Base-by-base conservation (phyloP, 2,113 vertebrate species). In the Labeo catla region DNA sequence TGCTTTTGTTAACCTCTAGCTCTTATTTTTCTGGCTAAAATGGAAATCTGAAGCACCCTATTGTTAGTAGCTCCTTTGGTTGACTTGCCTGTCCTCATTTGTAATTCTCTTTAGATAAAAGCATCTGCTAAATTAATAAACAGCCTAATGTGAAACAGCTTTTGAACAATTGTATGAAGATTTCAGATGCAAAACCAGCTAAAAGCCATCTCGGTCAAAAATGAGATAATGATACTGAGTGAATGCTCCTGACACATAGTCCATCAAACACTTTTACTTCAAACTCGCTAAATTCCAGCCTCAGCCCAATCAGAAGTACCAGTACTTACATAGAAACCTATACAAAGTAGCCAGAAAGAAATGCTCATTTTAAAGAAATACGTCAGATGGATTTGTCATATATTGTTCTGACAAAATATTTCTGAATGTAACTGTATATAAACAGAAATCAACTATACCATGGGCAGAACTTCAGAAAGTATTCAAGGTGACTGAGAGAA, bases 381-480 rank as follows among this genome's bases (percentile, higher is more conserved):
- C 28, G 28, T 28, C 28, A 28, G 28, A 28, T 28, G 28, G 28
- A 28, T 28, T 28, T 28, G 28, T 28, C 28, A 28, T 39, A 39
- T 39, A 4, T 61, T 61, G 19, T 61, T 80, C 4, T 8, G 21
- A 15, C 7, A 2, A 78, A 12, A 59, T 19, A 39, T 78, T 21
- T 57, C n/a, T 21, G 50, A 19, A 15, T 21, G 10, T 39, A 36
- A 13, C 9, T 9, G 6, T 43, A 13, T 52, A 36, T 19, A 6
- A 76, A 45, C n/a, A 54, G 10, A 57, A 57, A 36, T 79, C 6
- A 21, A 9, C 1, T 79, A 16, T 65, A 65, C 21, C 57, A 65
- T 8, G 12, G 39, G 21, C 78, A 65, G 76, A 79, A 61, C 16
- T 79, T 79, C 52, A 79, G 21, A 47, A 65, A 80, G 78, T 63